Conservation (phyloP, 2,888 invertebrate species). For the Copidosoma aretas region DNA sequence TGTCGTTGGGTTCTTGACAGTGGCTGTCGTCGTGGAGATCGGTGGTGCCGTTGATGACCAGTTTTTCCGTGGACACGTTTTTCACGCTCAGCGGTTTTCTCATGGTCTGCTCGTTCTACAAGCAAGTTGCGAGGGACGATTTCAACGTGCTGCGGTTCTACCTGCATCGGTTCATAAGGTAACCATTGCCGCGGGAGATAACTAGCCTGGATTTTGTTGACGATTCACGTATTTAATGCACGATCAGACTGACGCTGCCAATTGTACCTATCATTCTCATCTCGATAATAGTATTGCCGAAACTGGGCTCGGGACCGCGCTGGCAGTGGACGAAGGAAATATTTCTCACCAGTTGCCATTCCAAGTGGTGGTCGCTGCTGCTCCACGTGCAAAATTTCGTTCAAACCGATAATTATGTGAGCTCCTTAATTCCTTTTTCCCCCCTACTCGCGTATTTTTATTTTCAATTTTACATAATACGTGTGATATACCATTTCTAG, state of each 20-base stretch:
- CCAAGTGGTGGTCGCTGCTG: constrained; percentile 65
- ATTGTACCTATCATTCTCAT: not conserved
- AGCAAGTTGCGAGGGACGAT: not conserved
- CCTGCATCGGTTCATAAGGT: constrained; percentile 28
- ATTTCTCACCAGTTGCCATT: constrained; percentile 56
- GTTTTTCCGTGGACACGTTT: constrained; percentile 22
- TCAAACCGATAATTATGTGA: constrained; percentile 58
- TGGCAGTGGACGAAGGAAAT: constrained; percentile 53
- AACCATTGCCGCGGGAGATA: too few relatives aligned
- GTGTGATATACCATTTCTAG: constrained; percentile 43
- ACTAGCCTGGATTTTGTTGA: not conserved
- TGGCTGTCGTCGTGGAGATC: constrained; percentile 10
- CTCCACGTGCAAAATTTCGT: constrained; percentile 66
- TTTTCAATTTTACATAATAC: not conserved
- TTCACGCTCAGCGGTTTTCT: constrained; percentile 23
- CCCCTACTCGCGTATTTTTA: too few relatives aligned
- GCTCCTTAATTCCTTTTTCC: constrained; percentile 12
- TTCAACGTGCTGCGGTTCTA: constrained; percentile 9
- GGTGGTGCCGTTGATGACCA: not conserved
- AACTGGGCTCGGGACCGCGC: constrained; percentile 62
- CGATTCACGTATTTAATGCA: not conserved
- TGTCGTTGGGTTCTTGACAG: not conserved
- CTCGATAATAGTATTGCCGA: not conserved
- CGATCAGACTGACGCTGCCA: constrained; percentile 5
- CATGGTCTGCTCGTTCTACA: constrained; percentile 12